Evolutionary conservation across 2,797 vertebrate species (phyloP), one percentile per base, ranked within the genome.

Genomic region (Pseudochirops corinnae): DNA sequence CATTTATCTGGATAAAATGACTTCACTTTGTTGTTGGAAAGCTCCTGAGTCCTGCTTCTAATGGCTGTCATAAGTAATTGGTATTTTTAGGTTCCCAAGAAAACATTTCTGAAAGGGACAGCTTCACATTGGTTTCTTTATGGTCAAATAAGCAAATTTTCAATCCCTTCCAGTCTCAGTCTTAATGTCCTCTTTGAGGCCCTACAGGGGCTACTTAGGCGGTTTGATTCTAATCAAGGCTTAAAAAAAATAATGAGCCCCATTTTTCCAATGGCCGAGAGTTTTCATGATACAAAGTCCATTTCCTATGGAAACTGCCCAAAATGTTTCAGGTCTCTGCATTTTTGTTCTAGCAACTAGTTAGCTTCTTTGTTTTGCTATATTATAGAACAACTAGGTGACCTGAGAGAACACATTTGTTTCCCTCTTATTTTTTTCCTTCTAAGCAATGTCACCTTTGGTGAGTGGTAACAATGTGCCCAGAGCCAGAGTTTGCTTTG

Each of bases 381-480:
- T 91, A 90, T 62, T 56, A n/a, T 95, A 94, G 31, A 52, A 29
- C 55, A 16, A 10, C 5, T 5, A 28, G 9, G 5, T 90, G 33
- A 56, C 82, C 55, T 46, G 13, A 46, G 94, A 92, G 29, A 94
- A 90, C 0, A 33, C 12, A 55, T 55, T 29, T 74, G 56, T 28
- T 56, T 1, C 53, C 74, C 26, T 33, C 21, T n/a, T 91, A 14
- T n/a, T 24, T 11, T 10, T 29, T 10, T 0, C 56, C 16, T 39
- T 1, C 91, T 97, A 55, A 74, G 74, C 56, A 96, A 92, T 90
- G 56, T 96, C 95, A 97, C 94, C 92, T 97, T 94, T 95, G 90
- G 90, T 50, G 55, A 92, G n/a, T 58, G 56, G 91, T 94, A 95
- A 53, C 58, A 56, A 31, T 96, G 95, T 96, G 94, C 95, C 97